Percentiles rank a stretch among this genome's conserved stretches.
These are phyloP conservation scores for Philantomba maxwellii DNA, from an alignment of 2,113 vertebrate genomes.

Conservation along the genomic window DNA sequence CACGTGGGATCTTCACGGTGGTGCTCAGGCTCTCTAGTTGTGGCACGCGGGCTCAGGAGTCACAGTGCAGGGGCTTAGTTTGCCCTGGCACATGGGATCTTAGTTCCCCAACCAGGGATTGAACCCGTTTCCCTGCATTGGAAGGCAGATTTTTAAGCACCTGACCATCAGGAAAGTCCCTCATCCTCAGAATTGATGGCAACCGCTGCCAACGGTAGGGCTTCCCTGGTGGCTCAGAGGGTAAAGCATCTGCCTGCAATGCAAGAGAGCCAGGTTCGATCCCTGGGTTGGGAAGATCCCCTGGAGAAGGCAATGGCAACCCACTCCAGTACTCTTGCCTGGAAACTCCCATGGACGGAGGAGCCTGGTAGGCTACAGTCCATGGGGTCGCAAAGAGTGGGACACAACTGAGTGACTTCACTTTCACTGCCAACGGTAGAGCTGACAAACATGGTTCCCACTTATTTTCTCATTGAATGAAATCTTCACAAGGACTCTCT, in stretches of 20 bases:
- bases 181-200: background rate
- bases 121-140: background rate
- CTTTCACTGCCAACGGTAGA: background rate
- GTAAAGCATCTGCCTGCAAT: too few species aligned
- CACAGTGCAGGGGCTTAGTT: background rate
- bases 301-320: too few species aligned
- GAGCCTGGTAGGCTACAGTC: too few species aligned
- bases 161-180: background rate
- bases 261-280: too few species aligned
- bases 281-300: too few species aligned
- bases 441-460: background rate
- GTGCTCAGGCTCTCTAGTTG: background rate
- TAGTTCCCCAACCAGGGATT: background rate
- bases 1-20: background rate
- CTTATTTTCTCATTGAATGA: background rate
- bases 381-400: accelerated
- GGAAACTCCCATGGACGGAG: too few species aligned
- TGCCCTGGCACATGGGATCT: background rate
- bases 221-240: background rate
- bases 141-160: background rate
- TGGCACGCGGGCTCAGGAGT: background rate
- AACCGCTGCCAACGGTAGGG: background rate
- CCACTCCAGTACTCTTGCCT: too few species aligned
- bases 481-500: background rate
- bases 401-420: too few species aligned